Evolutionary conservation across 1,140 invertebrate genomes (phyloP).

Genomic region (Drosophila pandora): DNA sequence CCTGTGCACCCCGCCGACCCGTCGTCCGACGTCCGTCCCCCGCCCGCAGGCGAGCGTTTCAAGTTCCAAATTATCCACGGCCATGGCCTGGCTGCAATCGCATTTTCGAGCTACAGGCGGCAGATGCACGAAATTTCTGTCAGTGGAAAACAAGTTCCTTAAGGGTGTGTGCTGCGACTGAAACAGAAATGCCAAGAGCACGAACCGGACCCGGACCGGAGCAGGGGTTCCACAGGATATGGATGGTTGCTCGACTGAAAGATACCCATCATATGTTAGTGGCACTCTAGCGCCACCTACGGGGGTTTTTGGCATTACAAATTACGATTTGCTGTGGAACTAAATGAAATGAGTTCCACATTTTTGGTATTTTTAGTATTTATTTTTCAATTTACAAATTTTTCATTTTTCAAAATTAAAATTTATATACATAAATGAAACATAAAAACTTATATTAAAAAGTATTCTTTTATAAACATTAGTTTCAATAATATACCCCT

Average conservation of each 20-base stretch:
- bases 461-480: too few species aligned
- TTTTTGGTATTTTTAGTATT: not conserved
- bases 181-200: constrained; percentile 28
- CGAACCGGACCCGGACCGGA: not conserved
- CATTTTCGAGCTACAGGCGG: constrained; percentile 23
- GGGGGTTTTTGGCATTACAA: not conserved
- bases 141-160: constrained; percentile 76
- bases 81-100: constrained; percentile 35
- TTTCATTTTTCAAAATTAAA: not conserved
- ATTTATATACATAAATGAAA: too few species aligned
- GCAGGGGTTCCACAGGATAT: constrained; percentile 17
- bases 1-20: constrained; percentile 26
- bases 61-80: constrained; percentile 47
- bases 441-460: too few species aligned
- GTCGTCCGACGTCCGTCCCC: not conserved
- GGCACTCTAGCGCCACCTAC: not conserved
- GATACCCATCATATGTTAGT: not conserved
- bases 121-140: constrained; percentile 53
- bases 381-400: not conserved
- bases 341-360: too few species aligned
- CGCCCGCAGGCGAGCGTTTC: constrained; percentile 20
- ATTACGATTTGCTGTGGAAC: not conserved
- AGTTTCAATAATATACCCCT: not conserved
- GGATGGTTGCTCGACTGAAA: not conserved
- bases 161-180: constrained; percentile 60